Base-by-base conservation (phyloP, 2,888 invertebrate genomes). In the Eupeodes luniger region DNA sequence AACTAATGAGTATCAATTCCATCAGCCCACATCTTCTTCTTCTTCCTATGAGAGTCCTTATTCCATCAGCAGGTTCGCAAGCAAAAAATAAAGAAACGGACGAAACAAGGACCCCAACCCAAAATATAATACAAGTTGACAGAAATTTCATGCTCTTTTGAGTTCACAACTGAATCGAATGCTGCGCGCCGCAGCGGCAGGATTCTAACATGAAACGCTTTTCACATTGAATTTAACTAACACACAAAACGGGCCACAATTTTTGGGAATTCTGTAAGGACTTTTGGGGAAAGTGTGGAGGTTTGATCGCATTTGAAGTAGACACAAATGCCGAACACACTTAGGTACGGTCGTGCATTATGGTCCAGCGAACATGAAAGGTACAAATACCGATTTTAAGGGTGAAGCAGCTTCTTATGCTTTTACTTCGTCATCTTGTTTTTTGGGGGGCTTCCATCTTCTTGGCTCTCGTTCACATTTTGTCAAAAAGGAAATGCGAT, bases 121-220 rank as follows among this genome's bases (percentile, higher is more conserved):
- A 36, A 49, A 84, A 78, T 27, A 89, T 81, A 47, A 27, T 27
- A 64, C 2, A 79, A 89, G 78, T 89, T 89, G 89, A 89, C 85
- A 85, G 85, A 85, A 89, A 85, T 89, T 82, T 89, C 85, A 89
- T 89, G 89, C 89, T 82, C 89, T 85, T 82, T 89, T 89, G 89
- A 89, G 64, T 85, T 76, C 27, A 76, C 81, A 85, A 85, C 88
- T 36, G 85, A 88, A 85, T 81, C 81, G 84, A 84, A 78, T 81
- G 81, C 74, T 88, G 84, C 87, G 84, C 84, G 81, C 76, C 87
- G 40, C 5, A 5, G 40, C 40, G 6, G 76, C 87, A 87, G 83
- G 79, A 67, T 76, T 87, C 79, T 80, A 40, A 84, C 66, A 81
- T 77, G 80, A 85, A 85, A 75, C 85, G 85, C 81, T 88, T 83